Evolutionary conservation across 2,113 vertebrate species (phyloP), one percentile per base, ranked within the genome.

Genomic region (Malaclemys terrapin): DNA sequence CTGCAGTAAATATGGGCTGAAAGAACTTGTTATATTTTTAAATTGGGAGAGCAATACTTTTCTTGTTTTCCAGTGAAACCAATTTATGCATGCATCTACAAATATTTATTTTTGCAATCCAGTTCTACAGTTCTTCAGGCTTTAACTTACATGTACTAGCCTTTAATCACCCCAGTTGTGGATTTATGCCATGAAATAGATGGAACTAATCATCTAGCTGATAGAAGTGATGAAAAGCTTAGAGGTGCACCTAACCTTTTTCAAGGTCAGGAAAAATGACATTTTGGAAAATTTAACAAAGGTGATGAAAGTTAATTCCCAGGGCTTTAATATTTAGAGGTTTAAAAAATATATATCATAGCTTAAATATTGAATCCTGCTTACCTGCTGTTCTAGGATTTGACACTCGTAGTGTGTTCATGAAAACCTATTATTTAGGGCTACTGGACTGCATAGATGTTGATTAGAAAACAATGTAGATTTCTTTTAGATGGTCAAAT

Each of bases 1-100:
- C 79, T 88, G 25, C 8, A 81, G 56, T 45, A 50, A 76, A 89
- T 80, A 35, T 52, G 10, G 86, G 78, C 2, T 9, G 3, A 17
- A 89, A 87, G 35, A 91, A 5, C 1, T 88, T 88, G 1, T 1
- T 82, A 6, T 65, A 13, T 50, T 91, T 87, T 85, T 62, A 47
- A 88, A 82, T 6, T 35, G 6, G 9, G 69, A 87, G 45, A 82
- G 69, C 57, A 89, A 93, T 94, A 91, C 89, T 93, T 76, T 31
- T 65, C 78, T 78, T 85, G 50, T 82, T 93, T 96, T 93, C 87
- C 82, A 91, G 62, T 95, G 88, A 83, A 56, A 86, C 17, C 7
- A 88, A 31, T 54, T 62, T 31, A 72, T 85, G 82, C 78, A 42
- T 93, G 72, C 5, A 93, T 91, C 72, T 79, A 19, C 3, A 45